phyloP scores from a whole-genome alignment of 37 sponge, comb jelly and placozoan genomes.

The Geodia barretti region DNA sequence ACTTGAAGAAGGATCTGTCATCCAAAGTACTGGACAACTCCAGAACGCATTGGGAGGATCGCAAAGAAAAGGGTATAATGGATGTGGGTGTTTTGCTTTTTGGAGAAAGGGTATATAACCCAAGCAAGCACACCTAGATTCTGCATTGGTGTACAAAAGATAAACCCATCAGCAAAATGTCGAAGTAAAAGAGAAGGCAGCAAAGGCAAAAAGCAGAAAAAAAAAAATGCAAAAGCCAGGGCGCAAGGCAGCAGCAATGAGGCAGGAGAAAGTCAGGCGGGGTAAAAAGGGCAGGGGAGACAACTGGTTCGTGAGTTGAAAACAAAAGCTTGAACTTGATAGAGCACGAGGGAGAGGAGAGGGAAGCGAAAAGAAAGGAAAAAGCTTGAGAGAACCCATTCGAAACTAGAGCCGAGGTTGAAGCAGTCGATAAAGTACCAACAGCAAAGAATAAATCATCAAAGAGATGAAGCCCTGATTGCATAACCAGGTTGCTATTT shows the following conservation, averaged over 20 bases:
- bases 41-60: conserved; percentile 1
- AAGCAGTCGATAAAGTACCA: neutral
- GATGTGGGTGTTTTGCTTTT: too few relatives aligned
- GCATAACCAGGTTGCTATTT: neutral
- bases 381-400: conserved; percentile 2
- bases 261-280: neutral
- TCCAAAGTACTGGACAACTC: conserved; percentile 1
- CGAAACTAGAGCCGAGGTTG: neutral
- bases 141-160: neutral
- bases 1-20: neutral
- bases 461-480: neutral
- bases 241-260: neutral
- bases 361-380: conserved; percentile 14
- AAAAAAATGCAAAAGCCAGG: neutral
- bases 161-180: neutral
- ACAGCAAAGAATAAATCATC: neutral
- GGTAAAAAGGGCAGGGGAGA: too few relatives aligned
- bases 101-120: conserved; percentile 12
- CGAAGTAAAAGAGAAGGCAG: neutral
- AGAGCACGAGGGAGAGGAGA: neutral
- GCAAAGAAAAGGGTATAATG: conserved; percentile 21
- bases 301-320: conserved; percentile 18
- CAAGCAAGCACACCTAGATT: neutral
- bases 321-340: conserved; percentile 16
- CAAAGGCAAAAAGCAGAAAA: neutral